Evolutionary conservation across 92 coral and sea anemone species (phyloP), one percentile per base, ranked within the genome.

Genomic region (Palythoa caribaeorum): DNA sequence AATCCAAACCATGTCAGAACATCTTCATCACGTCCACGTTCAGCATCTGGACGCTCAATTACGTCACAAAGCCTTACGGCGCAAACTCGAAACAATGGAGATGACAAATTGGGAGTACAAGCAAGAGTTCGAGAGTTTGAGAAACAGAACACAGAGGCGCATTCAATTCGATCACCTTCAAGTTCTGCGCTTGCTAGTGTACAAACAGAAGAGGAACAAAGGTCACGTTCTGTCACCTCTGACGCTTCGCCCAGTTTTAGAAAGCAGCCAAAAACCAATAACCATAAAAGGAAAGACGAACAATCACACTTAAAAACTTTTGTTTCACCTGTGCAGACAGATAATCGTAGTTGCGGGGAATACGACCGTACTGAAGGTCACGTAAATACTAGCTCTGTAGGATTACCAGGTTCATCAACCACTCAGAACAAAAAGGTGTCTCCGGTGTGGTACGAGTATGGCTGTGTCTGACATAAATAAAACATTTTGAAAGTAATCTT

Each of bases 391-490:
- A 81, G 47, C 40, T 81, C 86, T 6, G 48, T 76, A 11, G 86
- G 47, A 37, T 44, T 68, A 11, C 70, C 83, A 21, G 83, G 71
- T 63, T 78, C 86, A 9, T 75, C 55, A 35, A 16, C 86, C 44
- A 21, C 37, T 69, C 86, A 81, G 44, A 91, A 88, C 9, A 90
- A 83, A 15, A 94, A 94, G 85, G 92, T 88, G 50, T 72, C 93
- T 17, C 88, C 98, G 1, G 87, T 94, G 54, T 95, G 98, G 98
- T 91, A 91, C 78, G 98, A 95, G 72, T 95, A 95, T 36, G 98
- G 98, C 35, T 95, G 98, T 75, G 98, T 95, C 21, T 95, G 48
- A 50, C 44, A 2, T 10, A 8, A 59, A 59, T 13, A 35, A 11
- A 35, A 70, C 40, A 35, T 35, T 35, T 35, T 16, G 2, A 9